phyloP scores from a whole-genome alignment of 2,888 invertebrate genomes.

The Congeria kusceri region DNA sequence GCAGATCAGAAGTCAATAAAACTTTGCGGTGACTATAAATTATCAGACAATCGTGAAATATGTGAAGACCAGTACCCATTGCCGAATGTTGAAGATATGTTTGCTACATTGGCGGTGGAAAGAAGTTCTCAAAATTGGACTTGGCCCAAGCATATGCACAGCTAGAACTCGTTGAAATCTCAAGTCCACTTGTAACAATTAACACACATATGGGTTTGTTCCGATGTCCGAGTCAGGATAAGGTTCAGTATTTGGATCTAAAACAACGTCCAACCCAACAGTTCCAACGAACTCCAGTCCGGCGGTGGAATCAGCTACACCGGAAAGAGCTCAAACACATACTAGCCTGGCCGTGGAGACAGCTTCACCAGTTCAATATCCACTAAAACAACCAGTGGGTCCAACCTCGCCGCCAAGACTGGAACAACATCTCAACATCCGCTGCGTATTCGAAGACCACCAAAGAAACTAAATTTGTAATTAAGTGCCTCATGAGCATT shows the following conservation, averaged over 20 bases:
- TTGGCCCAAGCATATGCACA: constrained; percentile 54
- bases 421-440: background rate
- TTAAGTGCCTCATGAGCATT: background rate
- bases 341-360: background rate
- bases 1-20: constrained; percentile 39
- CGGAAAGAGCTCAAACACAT: background rate
- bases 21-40: constrained; percentile 61
- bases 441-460: constrained; percentile 1
- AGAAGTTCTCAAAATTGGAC: constrained; percentile 62
- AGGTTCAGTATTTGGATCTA: constrained; percentile 1
- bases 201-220: constrained; percentile 57
- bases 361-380: background rate
- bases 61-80: constrained; percentile 69
- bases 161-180: constrained; percentile 42
- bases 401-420: constrained; percentile 35
- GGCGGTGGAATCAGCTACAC: background rate
- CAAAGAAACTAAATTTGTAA: constrained; percentile 1
- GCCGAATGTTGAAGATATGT: constrained; percentile 51
- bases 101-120: constrained; percentile 55
- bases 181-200: constrained; percentile 50
- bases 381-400: background rate
- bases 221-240: constrained; percentile 37
- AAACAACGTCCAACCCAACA: too few species aligned
- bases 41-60: constrained; percentile 70
- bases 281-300: too few species aligned